Percentiles rank a stretch among this genome's conserved stretches.
Conservation (phyloP, 2,113 vertebrate genomes). For the Chaenogobius annularis region DNA sequence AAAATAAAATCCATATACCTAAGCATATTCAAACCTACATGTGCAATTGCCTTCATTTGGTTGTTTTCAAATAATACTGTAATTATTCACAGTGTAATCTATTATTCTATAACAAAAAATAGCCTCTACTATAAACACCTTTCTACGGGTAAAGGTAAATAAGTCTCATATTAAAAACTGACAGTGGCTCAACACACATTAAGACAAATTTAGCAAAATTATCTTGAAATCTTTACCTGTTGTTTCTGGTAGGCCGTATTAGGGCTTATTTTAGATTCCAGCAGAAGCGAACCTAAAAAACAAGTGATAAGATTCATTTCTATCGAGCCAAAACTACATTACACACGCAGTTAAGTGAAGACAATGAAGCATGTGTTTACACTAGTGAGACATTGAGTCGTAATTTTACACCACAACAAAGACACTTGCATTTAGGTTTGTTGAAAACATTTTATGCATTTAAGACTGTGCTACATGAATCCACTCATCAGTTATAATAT, state of each 20-base stretch:
- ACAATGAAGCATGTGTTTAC: not conserved
- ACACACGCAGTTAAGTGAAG: not conserved
- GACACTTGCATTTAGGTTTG: not conserved
- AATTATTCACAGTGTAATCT: too few relatives aligned
- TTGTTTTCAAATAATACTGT: too few relatives aligned
- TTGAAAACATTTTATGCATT: not conserved
- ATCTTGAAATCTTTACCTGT: slow-evolving; percentile 81
- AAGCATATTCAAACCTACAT: not conserved
- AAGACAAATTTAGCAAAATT: not conserved
- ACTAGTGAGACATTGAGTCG: not conserved
- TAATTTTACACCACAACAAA: not conserved
- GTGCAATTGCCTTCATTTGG: not conserved
- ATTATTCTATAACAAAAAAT: too few relatives aligned
- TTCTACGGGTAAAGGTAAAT: not conserved
- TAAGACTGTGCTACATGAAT: slow-evolving; percentile 4
- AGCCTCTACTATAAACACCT: not conserved
- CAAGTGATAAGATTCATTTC: not conserved
- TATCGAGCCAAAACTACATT: not conserved
- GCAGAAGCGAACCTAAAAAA: slow-evolving; percentile 88
- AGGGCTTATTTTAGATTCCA: slow-evolving; percentile 98
- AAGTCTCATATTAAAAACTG: not conserved
- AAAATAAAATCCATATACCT: slow-evolving; percentile 14
- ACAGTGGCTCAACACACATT: not conserved
- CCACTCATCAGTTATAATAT: not conserved
- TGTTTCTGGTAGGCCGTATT: slow-evolving; percentile 99